Base-by-base conservation (phyloP, 2,888 invertebrate genomes). In the Dorcus hopei region DNA sequence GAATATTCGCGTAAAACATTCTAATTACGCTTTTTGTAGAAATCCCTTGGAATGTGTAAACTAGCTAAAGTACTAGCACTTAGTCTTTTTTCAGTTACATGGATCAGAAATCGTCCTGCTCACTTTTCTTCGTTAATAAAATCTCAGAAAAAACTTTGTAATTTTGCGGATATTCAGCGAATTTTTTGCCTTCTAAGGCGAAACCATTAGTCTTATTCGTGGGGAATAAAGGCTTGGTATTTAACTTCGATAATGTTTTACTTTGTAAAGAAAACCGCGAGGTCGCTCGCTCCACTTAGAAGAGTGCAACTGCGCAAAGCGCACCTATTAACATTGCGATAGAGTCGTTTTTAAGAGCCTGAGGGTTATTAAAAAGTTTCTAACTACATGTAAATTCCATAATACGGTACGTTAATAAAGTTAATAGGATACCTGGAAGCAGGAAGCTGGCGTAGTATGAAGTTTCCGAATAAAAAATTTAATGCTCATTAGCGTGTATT, bases 351-450 rank as follows among this genome's bases (percentile, higher is more conserved):
- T 63, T 60, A 63, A 68, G 66, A 68, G 66, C 62, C 62, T 61
- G 55, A 61, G 26, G 61, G 65, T 66, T 68, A 71, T 73, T 73
- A 71, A 73, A 72, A 72, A 71, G 65, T 72, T 73, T 67, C 64
- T 64, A 68, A 69, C 68, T 69, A 70, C 71, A 72, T 72, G 71
- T 70, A 67, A 68, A 68, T 67, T 67, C 68, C 67, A 68, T 67
- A 68, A 67, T 66, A 67, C 62, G 63, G 60, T 56, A 56, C 61
- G 64, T 67, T 67, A 67, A 69, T 68, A 67, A 68, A 68, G 61
- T 68, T 68, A 68, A 67, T 68, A 67, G 67, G 62, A 62, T 58
- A 61, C 62, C 51, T 58, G 61, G 63, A 54, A 65, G 60, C 62
- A 65, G 61, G 63, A 61, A 64, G 61, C 61, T 54, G 8, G 19